Evolutionary conservation across 2,113 vertebrate genomes (phyloP), one percentile per base, ranked within the genome.

Genomic region (Dicerorhinus sumatrensis): DNA sequence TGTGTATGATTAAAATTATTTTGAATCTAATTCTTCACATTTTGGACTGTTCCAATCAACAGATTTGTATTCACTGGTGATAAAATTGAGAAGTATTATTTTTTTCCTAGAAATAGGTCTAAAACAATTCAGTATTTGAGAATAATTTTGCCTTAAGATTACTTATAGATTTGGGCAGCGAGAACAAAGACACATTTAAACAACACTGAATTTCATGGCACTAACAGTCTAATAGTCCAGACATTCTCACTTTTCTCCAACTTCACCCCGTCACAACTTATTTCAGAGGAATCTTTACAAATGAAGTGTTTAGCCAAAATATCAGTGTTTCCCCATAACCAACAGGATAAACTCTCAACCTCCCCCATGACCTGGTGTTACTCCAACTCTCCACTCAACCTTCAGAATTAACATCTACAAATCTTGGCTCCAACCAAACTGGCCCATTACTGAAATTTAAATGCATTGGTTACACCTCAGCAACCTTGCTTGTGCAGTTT

Each of bases 121-220:
- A 94, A 73, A 89, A 56, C 25, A 81, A 90, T 42, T 91, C 72
- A 79, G 1, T 75, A 75, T 58, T 81, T 89, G 25, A 39, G 60
- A 89, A 90, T 67, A 89, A 73, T 73, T 91, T 94, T 96, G 18
- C 70, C 3, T 86, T 96, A 96, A 18, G 18, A 85, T 65, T 83
- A 72, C 54, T 73, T 93, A 67, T 56, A 79, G 21, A 79, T 70
- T 60, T 87, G 11, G 33, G 17, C 31, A 85, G 69, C 11, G 29
- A 87, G 25, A 92, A 54, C 23, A 9, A 83, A 60, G 14, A 36
- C n/a, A 58, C 23, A 82, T 80, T 95, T 76, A 94, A 81, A 63
- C 86, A 72, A 29, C 39, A 79, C 5, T 62, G 46, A 86, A 85
- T 96, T 67, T 97, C 42, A 91, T 39, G 63, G 48, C n/a, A 67